Base-by-base conservation (phyloP, 2,888 invertebrate genomes). In the Cyaniris semiargus region DNA sequence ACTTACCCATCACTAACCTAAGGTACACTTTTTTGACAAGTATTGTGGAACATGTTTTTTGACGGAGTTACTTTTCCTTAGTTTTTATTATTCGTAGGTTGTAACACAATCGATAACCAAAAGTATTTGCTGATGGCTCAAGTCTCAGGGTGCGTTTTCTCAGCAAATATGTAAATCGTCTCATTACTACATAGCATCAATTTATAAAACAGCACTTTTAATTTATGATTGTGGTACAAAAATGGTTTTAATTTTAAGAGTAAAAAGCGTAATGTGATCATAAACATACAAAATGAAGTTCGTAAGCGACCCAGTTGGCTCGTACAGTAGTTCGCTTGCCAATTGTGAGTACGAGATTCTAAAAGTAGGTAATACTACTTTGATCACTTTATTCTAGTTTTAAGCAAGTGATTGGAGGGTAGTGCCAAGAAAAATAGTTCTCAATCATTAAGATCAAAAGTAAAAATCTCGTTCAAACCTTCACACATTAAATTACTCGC, bases 211-310 rank as follows among this genome's bases (percentile, higher is more conserved):
- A 44, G 0, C 10, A 44, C 44, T 10, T 60, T 23, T 1, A 60
- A 23, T 60, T 60, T 3, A 10, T 60, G 21, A 21, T 60, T 60
- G 58, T 60, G 58, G 58, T 60, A 60, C 7, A 21, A 10, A 23
- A 23, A 23, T 60, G 60, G 10, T 21, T 23, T 60, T 60, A 60
- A 60, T 23, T 58, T 58, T 21, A 23, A 23, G 21, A 60, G 60
- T 60, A 60, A 60, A 60, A 60, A 60, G 10, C 60, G 60, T 60
- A 60, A 60, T 23, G 21, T 13, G 60, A 60, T 60, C 60, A 13
- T 60, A 60, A 60, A 60, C 60, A 23, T 60, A 60, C 23, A 60
- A 23, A 60, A 60, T 60, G 60, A 60, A 60, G 60, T 23, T 60
- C 23, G 60, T 23, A 23, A 60, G 23, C 60, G 60, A 60, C 60